phyloP scores from a whole-genome alignment of 2,888 invertebrate species.

The Epicampocera succincta region DNA sequence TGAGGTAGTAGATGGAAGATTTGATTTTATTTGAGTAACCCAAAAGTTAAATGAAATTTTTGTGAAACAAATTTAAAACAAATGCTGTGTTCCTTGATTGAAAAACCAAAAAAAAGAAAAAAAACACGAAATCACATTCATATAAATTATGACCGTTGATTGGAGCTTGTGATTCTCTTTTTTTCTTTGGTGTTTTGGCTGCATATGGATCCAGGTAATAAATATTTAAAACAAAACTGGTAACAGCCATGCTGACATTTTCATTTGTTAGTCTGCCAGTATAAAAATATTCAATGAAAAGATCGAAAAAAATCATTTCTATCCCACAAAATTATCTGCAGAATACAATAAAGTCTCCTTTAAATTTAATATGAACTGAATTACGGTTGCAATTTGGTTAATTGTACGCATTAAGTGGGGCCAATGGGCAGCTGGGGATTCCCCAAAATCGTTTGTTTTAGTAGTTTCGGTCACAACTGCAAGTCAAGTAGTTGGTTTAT shows the following conservation, averaged over 20 bases:
- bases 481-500: too few species aligned
- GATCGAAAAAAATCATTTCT: too few species aligned
- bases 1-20: slow-evolving; percentile 58
- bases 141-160: slow-evolving; percentile 71
- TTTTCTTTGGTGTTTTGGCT: slow-evolving; percentile 50
- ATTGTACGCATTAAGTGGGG: too few species aligned
- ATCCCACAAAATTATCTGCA: too few species aligned
- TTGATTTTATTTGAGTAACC: slow-evolving; percentile 28
- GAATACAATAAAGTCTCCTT: too few species aligned
- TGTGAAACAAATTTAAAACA: slow-evolving; percentile 31
- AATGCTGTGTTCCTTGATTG: slow-evolving; percentile 40
- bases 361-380: too few species aligned
- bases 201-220: slow-evolving; percentile 72
- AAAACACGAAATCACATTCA: too few species aligned
- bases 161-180: slow-evolving; percentile 68
- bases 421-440: too few species aligned
- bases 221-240: slow-evolving; percentile 53
- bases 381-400: too few species aligned
- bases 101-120: too few species aligned
- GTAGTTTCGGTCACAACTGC: too few species aligned
- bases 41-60: slow-evolving; percentile 12
- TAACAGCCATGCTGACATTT: slow-evolving; percentile 60
- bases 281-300: not conserved
- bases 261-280: slow-evolving; percentile 66
- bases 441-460: too few species aligned